These are phyloP conservation scores for Paramormyrops hopkinsi DNA, from an alignment of 2,797 vertebrate species.

Conservation along the genomic window DNA sequence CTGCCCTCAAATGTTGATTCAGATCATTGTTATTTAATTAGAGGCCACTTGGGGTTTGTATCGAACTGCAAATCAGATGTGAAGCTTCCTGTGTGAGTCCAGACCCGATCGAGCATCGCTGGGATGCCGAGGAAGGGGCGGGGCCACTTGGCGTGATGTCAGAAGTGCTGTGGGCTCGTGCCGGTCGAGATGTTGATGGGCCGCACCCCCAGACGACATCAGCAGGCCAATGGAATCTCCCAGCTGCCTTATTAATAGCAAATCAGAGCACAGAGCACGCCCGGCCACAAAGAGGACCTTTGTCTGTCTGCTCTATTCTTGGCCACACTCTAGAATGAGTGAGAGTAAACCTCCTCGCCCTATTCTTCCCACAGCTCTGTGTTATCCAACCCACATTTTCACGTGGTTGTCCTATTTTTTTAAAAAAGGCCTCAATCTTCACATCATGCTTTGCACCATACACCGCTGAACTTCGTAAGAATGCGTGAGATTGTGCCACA, in stretches of 20 bases:
- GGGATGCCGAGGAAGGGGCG: background rate
- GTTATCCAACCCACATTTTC: slow-evolving; percentile 30
- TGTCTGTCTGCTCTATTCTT: slow-evolving; percentile 62
- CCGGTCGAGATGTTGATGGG: slow-evolving; percentile 12
- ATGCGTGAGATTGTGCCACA: background rate
- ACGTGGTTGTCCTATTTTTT: slow-evolving; percentile 37
- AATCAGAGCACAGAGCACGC: slow-evolving; percentile 57
- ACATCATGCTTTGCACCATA: slow-evolving; percentile 21
- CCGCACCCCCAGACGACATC: slow-evolving; percentile 51
- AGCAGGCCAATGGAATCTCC: slow-evolving; percentile 39
- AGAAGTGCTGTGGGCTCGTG: slow-evolving; percentile 2
- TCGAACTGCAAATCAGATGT: background rate
- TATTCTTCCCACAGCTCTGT: slow-evolving; percentile 51
- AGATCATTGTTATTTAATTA: slow-evolving; percentile 8
- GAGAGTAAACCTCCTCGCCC: slow-evolving; percentile 63
- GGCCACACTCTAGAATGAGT: slow-evolving; percentile 60
- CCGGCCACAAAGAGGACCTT: slow-evolving; percentile 58
- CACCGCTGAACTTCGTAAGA: background rate
- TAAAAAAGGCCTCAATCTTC: slow-evolving; percentile 31
- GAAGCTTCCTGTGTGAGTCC: background rate
- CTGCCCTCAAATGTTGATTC: background rate
- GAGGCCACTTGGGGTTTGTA: background rate
- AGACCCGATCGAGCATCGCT: background rate
- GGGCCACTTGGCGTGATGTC: background rate
- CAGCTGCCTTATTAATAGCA: slow-evolving; percentile 67